Conservation (phyloP, 2,113 vertebrate species). For the Eulemur macaco region DNA sequence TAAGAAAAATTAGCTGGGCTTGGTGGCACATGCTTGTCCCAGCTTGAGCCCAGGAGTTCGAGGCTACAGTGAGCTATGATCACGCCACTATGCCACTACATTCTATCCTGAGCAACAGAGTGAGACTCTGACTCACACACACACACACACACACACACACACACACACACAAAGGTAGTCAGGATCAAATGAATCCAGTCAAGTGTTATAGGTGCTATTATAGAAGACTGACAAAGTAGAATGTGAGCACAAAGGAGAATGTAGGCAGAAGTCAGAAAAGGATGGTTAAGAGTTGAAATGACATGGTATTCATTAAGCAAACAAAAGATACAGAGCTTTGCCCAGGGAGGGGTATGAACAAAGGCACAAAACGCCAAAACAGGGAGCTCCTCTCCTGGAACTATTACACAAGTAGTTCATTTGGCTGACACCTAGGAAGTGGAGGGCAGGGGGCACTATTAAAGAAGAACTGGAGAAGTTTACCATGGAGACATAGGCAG, state of each 20-base stretch:
- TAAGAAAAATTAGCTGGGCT: no score
- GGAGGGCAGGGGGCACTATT: not conserved
- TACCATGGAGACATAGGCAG: not conserved
- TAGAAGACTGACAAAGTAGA: constrained; percentile 37
- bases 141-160: no score
- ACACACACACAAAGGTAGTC: not conserved
- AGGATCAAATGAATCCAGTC: constrained; percentile 53
- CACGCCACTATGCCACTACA: no score
- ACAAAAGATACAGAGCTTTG: constrained; percentile 52
- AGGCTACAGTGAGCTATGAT: no score
- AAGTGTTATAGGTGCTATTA: constrained; percentile 39
- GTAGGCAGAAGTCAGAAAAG: not conserved
- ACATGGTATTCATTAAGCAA: constrained; percentile 35
- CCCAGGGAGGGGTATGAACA: not conserved
- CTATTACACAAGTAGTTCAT: not conserved
- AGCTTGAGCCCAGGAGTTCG: no score
- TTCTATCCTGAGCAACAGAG: no score
- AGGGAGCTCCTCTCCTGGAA: not conserved
- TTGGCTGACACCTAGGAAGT: not conserved
- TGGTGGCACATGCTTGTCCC: no score
- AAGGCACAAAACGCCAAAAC: constrained; percentile 4
- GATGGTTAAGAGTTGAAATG: constrained; percentile 38
- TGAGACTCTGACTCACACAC: no score
- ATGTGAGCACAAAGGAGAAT: constrained; percentile 29
- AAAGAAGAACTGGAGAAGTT: constrained; percentile 2